phyloP scores from a whole-genome alignment of 2,113 vertebrate genomes.

The Anguilla rostrata region DNA sequence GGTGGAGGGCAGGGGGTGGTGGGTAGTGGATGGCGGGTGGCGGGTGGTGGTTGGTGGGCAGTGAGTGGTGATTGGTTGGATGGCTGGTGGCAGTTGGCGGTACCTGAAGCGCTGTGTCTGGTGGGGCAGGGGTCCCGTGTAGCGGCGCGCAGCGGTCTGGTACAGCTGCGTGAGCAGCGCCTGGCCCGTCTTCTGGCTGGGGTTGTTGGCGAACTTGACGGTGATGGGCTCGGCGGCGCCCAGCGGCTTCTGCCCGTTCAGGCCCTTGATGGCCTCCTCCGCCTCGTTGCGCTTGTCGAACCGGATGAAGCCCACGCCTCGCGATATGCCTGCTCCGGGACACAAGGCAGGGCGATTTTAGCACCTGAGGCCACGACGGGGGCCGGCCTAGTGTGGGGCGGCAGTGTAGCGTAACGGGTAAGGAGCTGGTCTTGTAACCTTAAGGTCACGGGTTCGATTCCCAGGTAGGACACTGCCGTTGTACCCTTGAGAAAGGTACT shows the following conservation, averaged over 20 bases:
- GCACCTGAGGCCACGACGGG: constrained; percentile 36
- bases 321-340: constrained; percentile 80
- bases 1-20: background rate
- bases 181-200: constrained; percentile 93
- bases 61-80: background rate
- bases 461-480: too few species aligned
- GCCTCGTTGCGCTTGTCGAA: constrained; percentile 96
- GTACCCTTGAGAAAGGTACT: too few species aligned
- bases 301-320: constrained; percentile 94
- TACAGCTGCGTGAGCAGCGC: constrained; percentile 91
- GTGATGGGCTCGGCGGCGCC: constrained; percentile 91
- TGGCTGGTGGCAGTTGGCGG: constrained; percentile 21
- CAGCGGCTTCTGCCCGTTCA: constrained; percentile 92
- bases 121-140: constrained; percentile 86
- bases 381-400: too few species aligned
- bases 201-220: constrained; percentile 96
- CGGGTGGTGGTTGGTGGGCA: background rate
- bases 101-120: constrained; percentile 96
- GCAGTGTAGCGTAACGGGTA: too few species aligned
- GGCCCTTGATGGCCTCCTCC: constrained; percentile 92
- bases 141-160: constrained; percentile 87
- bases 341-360: constrained; percentile 54
- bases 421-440: too few species aligned
- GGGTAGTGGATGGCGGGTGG: constrained; percentile 29
- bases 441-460: too few species aligned